These are phyloP conservation scores for Copidosoma aretas DNA, from an alignment of 2,888 invertebrate species.

Conservation along the genomic window DNA sequence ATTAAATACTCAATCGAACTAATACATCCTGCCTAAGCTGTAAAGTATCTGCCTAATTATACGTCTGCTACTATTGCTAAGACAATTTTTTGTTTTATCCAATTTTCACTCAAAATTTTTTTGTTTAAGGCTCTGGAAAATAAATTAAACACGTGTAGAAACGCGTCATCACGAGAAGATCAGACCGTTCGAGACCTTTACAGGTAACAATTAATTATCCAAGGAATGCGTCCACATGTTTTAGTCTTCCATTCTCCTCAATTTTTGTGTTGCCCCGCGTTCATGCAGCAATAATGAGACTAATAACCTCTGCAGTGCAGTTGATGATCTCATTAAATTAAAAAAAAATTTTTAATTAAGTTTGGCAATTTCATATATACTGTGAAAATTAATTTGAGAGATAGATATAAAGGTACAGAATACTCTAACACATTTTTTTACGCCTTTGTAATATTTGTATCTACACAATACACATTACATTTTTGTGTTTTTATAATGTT, in stretches of 20 bases:
- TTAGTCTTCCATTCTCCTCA: constrained; percentile 29
- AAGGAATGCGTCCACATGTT: constrained; percentile 27
- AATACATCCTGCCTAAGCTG: background rate
- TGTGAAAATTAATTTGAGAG: constrained; percentile 11
- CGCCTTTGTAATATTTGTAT: constrained; percentile 26
- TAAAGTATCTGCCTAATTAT: background rate
- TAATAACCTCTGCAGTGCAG: background rate
- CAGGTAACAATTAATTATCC: constrained; percentile 58
- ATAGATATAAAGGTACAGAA: constrained; percentile 30
- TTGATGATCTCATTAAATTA: constrained; percentile 23
- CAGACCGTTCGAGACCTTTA: constrained; percentile 60
- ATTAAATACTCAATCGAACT: too few species aligned
- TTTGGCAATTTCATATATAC: constrained; percentile 7
- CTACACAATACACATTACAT: background rate
- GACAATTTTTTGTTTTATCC: background rate
- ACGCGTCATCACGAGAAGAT: constrained; percentile 59
- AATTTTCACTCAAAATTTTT: constrained; percentile 25
- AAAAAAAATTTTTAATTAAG: constrained; percentile 3
- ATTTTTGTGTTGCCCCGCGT: background rate
- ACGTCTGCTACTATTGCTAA: constrained; percentile 14
- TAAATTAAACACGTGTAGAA: constrained; percentile 60
- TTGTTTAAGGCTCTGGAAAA: constrained; percentile 58
- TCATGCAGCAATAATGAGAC: too few species aligned
- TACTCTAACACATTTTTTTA: constrained; percentile 25
- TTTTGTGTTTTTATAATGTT: too few species aligned